Evolutionary conservation across 92 coral and sea anemone genomes (phyloP), one percentile per base, ranked within the genome.

Genomic region (Epizoanthus scotinus): DNA sequence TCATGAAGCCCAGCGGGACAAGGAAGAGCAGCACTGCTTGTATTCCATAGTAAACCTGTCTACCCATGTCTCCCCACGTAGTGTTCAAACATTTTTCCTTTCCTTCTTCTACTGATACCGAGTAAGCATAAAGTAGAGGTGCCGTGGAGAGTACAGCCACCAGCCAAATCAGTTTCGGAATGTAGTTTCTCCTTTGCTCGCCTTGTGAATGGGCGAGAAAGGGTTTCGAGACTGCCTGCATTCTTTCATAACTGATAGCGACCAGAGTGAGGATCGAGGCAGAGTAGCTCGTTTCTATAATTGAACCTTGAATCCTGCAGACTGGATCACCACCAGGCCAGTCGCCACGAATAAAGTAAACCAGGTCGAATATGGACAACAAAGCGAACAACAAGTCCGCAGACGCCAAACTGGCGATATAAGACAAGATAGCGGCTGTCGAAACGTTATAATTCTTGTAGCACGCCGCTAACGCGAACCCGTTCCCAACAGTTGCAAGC

Each of bases 401-500:
- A 49, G 83, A 64, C 8, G 83, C 83, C 40, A 79, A 21, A 64
- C 74, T 79, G 13, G 74, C 83, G 47, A 79, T 79, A 50, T 64
- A 79, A 14, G 72, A 79, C 68, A 75, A 24, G 15, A 79, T 65
- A 19, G 64, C 58, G 0, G 64, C 72, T 0, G 83, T 58, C 3
- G 73, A 22, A 2, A 26, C 38, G 27, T 19, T 64, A 59, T 67
- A 79, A 17, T 64, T 79, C 63, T 79, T 79, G 34, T 64, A 79
- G 73, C 83, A 63, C 2, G 83, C 73, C 3, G 64, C 62, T 42
- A 79, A 79, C 1, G 83, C 83, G 20, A 79, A 67, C 1, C 68
- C 53, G 62, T 92, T 92, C 21, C 97, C 97, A 13, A 92, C 86
- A 6, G 84, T 77, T 22, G 94, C 92, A 78, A 85, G 54, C 0